Base-by-base conservation (phyloP, 2,113 vertebrate species). In the Ranitomeya imitator region DNA sequence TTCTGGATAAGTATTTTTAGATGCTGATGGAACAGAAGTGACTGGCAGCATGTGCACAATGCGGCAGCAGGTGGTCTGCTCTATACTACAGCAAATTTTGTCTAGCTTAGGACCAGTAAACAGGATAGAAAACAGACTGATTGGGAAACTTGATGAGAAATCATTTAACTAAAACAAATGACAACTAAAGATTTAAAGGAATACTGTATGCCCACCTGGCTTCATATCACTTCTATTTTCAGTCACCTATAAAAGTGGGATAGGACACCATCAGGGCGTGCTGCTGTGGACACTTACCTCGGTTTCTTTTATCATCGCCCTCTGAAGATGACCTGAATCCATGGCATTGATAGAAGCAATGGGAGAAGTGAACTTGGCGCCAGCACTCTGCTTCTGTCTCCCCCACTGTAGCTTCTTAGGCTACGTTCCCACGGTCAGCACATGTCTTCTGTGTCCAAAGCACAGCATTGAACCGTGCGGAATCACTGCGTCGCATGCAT, bases 1-100 rank as follows among this genome's bases (percentile, higher is more conserved):
- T 82, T 60, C 37, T 81, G 52, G 86, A 82, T 57, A 80, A 87
- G 65, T 81, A 87, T 87, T 87, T 87, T 81, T 81, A 82, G 86
- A 69, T 81, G 63, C 16, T 59, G 55, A 52, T 71, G 85, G 60
- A 86, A 63, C 54, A 65, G 59, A 79, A 86, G 65, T 77, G 78
- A 81, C 52, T 71, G 79, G 54, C 78, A 73, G 65, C 52, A 71
- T 73, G 74, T 73, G 61, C 73, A 71, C 65, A 81, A 71, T 61
- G 60, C 18, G 51, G 11, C 73, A 54, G 78, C 79, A 81, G 78
- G 78, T 87, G 86, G 79, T 71, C 63, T 87, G 63, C 26, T 87
- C n/a, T 59, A 79, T 21, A 45, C 37, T 67, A 7, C 10, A 81
- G 51, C 26, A 86, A 77, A 52, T 65, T 54, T 26, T 23, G 60